Evolutionary conservation across 2,888 invertebrate species (phyloP).

Genomic region (Hyalella azteca): DNA sequence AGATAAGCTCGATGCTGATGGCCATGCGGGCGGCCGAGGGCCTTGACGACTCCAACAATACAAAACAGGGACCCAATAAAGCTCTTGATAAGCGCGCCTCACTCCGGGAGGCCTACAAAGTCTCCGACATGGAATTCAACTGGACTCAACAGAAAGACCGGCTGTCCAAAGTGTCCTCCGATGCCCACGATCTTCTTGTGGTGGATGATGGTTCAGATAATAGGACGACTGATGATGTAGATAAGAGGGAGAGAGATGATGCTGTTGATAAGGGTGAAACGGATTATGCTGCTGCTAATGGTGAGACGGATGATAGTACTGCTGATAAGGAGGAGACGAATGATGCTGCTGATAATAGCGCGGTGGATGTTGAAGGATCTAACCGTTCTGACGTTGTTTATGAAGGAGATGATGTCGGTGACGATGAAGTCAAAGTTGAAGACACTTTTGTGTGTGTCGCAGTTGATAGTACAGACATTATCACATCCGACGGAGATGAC

Average conservation of each 20-base stretch:
- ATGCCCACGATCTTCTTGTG: not conserved
- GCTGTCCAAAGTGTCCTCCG: not conserved
- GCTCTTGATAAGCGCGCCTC: constrained; percentile 4
- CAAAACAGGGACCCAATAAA: not conserved
- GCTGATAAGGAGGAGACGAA: too few relatives aligned
- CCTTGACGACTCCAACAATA: not conserved
- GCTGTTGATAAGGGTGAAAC: not conserved
- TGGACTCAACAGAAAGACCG: constrained; percentile 33
- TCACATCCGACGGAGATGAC: too few relatives aligned
- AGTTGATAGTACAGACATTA: too few relatives aligned
- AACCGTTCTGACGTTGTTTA: too few relatives aligned
- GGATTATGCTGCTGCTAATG: too few relatives aligned
- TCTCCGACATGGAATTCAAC: constrained; percentile 29
- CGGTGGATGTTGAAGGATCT: too few relatives aligned
- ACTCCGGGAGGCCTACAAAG: constrained; percentile 23
- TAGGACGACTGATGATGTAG: not conserved
- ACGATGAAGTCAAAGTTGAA: too few relatives aligned
- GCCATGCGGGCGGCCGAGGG: constrained; percentile 74
- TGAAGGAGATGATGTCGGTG: too few relatives aligned
- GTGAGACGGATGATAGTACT: too few relatives aligned
- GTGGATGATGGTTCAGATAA: too few relatives aligned
- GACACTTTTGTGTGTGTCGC: too few relatives aligned
- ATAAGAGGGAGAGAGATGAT: not conserved
- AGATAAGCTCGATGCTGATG: constrained; percentile 90
- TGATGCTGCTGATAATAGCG: too few relatives aligned